Percentiles rank a stretch among this genome's conserved stretches.
Evolutionary conservation across 2,888 invertebrate genomes (phyloP).

Genomic region (Phymatocera aterrima): DNA sequence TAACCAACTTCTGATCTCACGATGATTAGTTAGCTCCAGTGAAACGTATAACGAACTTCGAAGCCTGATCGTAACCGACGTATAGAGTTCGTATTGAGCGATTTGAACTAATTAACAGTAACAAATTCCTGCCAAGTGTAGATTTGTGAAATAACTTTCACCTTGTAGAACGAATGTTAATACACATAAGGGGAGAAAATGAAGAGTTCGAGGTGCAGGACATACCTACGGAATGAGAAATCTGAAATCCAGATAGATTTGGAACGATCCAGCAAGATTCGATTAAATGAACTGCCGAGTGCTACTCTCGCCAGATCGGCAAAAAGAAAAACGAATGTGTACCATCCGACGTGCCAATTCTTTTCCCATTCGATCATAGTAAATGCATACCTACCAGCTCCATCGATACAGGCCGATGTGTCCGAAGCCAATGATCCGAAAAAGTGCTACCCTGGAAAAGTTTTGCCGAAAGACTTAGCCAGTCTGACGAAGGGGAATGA

Average conservation of each 20-base stretch:
- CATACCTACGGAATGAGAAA: conserved; percentile 31
- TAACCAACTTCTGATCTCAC: neutral
- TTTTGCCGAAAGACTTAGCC: conserved; percentile 31
- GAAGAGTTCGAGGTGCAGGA: conserved; percentile 8
- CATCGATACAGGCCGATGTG: conserved; percentile 16
- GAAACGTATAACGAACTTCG: neutral
- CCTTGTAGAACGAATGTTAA: neutral
- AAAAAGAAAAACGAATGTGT: conserved; percentile 9
- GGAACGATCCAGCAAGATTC: conserved; percentile 36
- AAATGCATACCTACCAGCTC: neutral
- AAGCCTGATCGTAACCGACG: neutral
- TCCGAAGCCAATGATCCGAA: conserved; percentile 14
- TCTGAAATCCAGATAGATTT: conserved; percentile 37
- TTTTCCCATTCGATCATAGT: conserved; percentile 13
- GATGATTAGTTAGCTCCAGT: neutral
- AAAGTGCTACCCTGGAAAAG: conserved; percentile 16
- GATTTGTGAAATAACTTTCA: neutral
- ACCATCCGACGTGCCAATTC: conserved; percentile 12
- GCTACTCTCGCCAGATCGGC: conserved; percentile 27
- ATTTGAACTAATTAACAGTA: neutral
- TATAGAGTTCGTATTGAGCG: neutral
- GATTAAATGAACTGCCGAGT: conserved; percentile 41
- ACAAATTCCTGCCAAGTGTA: neutral
- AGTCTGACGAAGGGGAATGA: conserved; percentile 33
- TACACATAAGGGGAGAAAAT: neutral